Conservation (phyloP, 1,140 invertebrate species). For the Cotesia glomerata region DNA sequence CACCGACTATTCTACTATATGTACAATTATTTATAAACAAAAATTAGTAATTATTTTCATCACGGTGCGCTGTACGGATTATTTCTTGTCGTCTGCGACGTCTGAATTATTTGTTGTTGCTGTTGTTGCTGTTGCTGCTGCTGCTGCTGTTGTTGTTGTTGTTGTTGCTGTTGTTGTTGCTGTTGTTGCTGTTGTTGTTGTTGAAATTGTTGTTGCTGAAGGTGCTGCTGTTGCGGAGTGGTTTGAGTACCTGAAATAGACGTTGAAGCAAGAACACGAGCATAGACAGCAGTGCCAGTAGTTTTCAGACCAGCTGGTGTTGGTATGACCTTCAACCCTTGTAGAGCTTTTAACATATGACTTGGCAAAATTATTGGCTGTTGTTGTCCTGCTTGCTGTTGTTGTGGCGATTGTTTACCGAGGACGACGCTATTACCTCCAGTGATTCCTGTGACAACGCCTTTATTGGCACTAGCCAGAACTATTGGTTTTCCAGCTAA, state of each 20-base stretch:
- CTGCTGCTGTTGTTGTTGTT: no score
- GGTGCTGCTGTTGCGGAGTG: constrained; percentile 42
- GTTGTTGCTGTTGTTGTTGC: constrained; percentile 8
- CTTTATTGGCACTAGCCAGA: constrained; percentile 66
- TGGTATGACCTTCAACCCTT: constrained; percentile 74
- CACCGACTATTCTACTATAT: background rate
- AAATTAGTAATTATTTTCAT: constrained; percentile 20
- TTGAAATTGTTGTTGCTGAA: constrained; percentile 28
- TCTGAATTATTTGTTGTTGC: constrained; percentile 32
- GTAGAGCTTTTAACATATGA: constrained; percentile 71
- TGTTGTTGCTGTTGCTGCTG: constrained; percentile 5
- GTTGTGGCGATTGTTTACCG: constrained; percentile 44
- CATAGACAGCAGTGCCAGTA: constrained; percentile 56
- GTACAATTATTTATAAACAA: background rate
- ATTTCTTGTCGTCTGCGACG: constrained; percentile 43
- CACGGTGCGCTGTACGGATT: constrained; percentile 49
- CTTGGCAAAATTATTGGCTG: constrained; percentile 71
- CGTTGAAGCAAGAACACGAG: constrained; percentile 57
- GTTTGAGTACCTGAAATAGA: constrained; percentile 52
- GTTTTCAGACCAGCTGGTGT: constrained; percentile 60
- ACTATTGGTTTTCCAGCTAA: constrained; percentile 72
- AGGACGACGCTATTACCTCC: constrained; percentile 48
- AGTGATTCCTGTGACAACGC: constrained; percentile 52
- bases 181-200: constrained; percentile 19
- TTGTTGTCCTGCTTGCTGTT: constrained; percentile 39